Evolutionary conservation across 2,113 vertebrate species (phyloP).

Genomic region (Trichomycterus rosablanca): DNA sequence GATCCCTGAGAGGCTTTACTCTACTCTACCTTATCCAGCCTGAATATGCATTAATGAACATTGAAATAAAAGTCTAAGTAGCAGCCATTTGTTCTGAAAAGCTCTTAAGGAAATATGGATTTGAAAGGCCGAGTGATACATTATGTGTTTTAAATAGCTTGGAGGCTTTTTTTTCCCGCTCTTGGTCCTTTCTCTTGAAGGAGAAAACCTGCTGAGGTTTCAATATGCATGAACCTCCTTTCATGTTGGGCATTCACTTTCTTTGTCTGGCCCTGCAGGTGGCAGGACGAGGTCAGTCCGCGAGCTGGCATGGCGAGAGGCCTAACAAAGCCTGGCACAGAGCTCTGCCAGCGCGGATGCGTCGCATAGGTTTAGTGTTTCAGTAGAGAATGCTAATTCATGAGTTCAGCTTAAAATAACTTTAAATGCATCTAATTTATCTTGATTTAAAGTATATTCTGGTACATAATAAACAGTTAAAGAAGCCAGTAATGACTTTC

Average conservation of each 20-base stretch:
- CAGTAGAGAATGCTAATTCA: too few relatives aligned
- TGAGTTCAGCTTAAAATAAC: too few relatives aligned
- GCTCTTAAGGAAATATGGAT: constrained; percentile 60
- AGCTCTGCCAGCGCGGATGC: constrained; percentile 19
- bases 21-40: constrained; percentile 24
- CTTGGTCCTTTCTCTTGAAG: constrained; percentile 22
- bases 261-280: constrained; percentile 59
- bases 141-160: constrained; percentile 43
- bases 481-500: too few relatives aligned
- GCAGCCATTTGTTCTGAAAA: constrained; percentile 54
- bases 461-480: too few relatives aligned
- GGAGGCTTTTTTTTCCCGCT: constrained; percentile 18
- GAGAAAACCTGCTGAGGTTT: constrained; percentile 59
- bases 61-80: constrained; percentile 55
- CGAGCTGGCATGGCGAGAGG: not conserved
- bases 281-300: constrained; percentile 43
- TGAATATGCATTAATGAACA: constrained; percentile 40
- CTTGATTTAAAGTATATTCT: too few relatives aligned
- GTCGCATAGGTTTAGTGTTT: constrained; percentile 31
- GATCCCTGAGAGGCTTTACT: constrained; percentile 13
- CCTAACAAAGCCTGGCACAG: constrained; percentile 6
- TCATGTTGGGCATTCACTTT: constrained; percentile 47
- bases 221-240: constrained; percentile 63
- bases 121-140: constrained; percentile 55
- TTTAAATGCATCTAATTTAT: too few relatives aligned